Percentiles rank a stretch among this genome's conserved stretches.
Evolutionary conservation across 2,888 invertebrate species (phyloP).

Genomic region (Ferdinandea cuprea): DNA sequence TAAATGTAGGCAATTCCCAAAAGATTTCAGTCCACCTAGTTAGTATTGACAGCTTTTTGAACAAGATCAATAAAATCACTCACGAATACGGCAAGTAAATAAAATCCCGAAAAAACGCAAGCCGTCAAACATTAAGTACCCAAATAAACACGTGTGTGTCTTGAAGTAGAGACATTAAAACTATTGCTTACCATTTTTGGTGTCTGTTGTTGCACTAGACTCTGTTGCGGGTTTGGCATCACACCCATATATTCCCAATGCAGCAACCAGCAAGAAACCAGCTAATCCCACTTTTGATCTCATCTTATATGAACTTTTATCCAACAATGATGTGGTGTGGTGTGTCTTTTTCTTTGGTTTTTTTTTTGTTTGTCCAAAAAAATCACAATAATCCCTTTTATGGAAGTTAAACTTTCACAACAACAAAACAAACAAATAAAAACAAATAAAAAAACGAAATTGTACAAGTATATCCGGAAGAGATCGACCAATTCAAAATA

Average conservation of each 20-base stretch:
- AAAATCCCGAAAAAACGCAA: constrained; percentile 7
- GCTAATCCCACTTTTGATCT: constrained; percentile 63
- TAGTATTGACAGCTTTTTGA: not conserved
- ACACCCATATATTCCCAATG: constrained; percentile 38
- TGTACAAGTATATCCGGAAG: constrained; percentile 52
- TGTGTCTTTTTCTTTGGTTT: constrained; percentile 5
- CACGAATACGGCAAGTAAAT: constrained; percentile 15
- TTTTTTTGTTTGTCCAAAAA: not conserved
- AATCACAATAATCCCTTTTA: constrained; percentile 54
- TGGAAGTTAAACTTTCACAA: constrained; percentile 63
- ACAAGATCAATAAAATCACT: not conserved
- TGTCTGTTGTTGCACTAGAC: constrained; percentile 56
- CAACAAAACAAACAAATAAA: too few relatives aligned
- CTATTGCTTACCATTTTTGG: constrained; percentile 63
- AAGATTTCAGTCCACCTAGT: too few relatives aligned
- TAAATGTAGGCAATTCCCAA: too few relatives aligned
- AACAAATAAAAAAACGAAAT: too few relatives aligned
- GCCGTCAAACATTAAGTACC: not conserved
- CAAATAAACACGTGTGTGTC: constrained; percentile 10
- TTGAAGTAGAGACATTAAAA: not conserved
- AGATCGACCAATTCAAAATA: constrained; percentile 11
- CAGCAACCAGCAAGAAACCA: constrained; percentile 53
- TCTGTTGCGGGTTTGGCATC: constrained; percentile 66
- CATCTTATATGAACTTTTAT: constrained; percentile 54
- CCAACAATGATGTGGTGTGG: too few relatives aligned